These are phyloP conservation scores for Drosophila leontia DNA, from an alignment of 1,140 invertebrate species.

Conservation along the genomic window DNA sequence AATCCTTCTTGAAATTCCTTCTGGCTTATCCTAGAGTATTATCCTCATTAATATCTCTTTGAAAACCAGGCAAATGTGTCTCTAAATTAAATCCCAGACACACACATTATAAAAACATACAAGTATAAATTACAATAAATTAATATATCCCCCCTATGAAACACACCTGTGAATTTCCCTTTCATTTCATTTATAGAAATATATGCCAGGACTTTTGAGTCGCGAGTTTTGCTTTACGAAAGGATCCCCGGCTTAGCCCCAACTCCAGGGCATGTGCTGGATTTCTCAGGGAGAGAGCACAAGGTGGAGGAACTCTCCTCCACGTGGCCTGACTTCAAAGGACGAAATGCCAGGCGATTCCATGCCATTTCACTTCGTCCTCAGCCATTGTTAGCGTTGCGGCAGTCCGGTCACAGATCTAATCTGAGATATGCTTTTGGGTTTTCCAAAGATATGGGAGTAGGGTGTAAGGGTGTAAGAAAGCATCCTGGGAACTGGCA, in stretches of 20 bases:
- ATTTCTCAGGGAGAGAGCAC: neutral
- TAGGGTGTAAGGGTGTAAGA: neutral
- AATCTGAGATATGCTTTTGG: slow-evolving; percentile 8
- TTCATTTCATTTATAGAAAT: neutral
- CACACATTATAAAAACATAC: too few species aligned
- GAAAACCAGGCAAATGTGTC: neutral
- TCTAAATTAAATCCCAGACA: neutral
- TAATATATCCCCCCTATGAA: neutral
- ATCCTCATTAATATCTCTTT: neutral
- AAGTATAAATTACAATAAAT: neutral
- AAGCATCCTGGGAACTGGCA: neutral
- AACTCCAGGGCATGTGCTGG: neutral
- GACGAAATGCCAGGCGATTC: slow-evolving; percentile 5
- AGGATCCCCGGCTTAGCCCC: slow-evolving; percentile 16
- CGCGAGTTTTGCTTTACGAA: neutral
- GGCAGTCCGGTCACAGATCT: slow-evolving; percentile 13
- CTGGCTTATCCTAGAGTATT: too few species aligned
- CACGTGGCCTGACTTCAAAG: slow-evolving; percentile 25
- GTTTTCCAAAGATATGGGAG: neutral
- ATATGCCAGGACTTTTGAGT: neutral
- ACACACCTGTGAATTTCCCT: slow-evolving; percentile 5
- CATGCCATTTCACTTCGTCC: slow-evolving; percentile 3
- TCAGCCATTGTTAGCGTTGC: slow-evolving; percentile 1
- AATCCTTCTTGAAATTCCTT: too few species aligned
- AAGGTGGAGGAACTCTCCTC: too few species aligned